A percentile compares a stretch with the other conserved stretches of the same genome.
Evolutionary conservation across 2,797 vertebrate genomes (phyloP).

Genomic region (Bufotes viridis): DNA sequence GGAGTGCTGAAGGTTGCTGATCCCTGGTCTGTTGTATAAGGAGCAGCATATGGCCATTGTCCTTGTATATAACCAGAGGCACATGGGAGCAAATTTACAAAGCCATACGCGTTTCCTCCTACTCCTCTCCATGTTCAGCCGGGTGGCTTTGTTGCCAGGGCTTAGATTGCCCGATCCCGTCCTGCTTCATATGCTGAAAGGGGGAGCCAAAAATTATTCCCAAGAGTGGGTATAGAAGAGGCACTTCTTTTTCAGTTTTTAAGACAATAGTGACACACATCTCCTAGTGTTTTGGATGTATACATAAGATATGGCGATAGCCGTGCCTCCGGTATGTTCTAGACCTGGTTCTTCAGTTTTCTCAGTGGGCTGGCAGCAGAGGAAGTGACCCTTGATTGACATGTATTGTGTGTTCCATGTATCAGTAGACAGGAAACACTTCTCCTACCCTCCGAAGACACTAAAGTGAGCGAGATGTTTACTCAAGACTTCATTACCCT

Average conservation of each 20-base stretch:
- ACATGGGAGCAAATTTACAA: not conserved
- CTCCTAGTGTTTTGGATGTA: not conserved
- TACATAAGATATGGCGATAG: not conserved
- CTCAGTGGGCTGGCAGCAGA: not conserved
- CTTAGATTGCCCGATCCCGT: too few species aligned
- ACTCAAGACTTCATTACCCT: slow-evolving; percentile 3
- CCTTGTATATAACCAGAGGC: not conserved
- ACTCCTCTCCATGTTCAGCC: too few species aligned
- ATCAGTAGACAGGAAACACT: slow-evolving; percentile 31
- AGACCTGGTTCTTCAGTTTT: not conserved
- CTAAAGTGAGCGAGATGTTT: slow-evolving; percentile 40
- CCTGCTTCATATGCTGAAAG: too few species aligned
- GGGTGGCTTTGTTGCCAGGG: too few species aligned
- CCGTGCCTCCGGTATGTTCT: not conserved
- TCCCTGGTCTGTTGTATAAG: too few species aligned
- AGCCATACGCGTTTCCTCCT: too few species aligned
- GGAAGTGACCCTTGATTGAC: slow-evolving; percentile 48
- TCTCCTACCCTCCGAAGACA: slow-evolving; percentile 38
- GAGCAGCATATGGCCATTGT: not conserved
- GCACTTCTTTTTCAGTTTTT: too few species aligned
- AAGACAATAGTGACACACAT: too few species aligned
- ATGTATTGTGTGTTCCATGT: slow-evolving; percentile 35
- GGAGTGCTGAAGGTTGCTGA: too few species aligned
- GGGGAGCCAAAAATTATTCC: too few species aligned
- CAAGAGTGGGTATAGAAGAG: too few species aligned